These are phyloP conservation scores for Xestia xanthographa DNA, from an alignment of 2,888 invertebrate genomes.

Conservation along the genomic window DNA sequence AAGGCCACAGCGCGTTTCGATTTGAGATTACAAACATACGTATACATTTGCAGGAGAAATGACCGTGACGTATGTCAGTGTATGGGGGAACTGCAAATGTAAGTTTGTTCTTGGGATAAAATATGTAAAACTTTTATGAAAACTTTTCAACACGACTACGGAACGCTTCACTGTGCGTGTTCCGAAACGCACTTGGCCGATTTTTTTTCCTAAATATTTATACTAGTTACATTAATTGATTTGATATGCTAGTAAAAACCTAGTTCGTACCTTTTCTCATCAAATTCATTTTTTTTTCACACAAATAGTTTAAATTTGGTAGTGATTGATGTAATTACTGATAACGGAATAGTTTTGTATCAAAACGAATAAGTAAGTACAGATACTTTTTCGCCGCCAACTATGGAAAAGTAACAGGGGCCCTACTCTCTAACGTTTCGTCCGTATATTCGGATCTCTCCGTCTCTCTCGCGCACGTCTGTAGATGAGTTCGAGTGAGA, in stretches of 20 bases:
- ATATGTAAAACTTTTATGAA: no score
- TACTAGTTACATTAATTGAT: conserved; percentile 55
- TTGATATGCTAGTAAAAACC: conserved; percentile 38
- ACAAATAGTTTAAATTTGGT: conserved; percentile 16
- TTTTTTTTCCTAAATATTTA: conserved; percentile 54
- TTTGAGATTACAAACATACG: background rate
- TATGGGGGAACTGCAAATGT: background rate
- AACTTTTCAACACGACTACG: background rate
- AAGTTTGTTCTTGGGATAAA: background rate
- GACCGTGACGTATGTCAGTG: background rate
- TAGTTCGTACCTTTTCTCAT: background rate
- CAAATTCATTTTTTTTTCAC: background rate
- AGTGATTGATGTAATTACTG: conserved; percentile 27
- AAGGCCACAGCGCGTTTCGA: background rate
- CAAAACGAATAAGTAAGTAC: conserved; percentile 6
- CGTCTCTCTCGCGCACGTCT: no score
- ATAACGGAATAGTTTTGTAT: background rate
- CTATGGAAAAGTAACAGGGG: background rate
- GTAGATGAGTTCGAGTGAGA: no score
- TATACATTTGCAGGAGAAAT: background rate
- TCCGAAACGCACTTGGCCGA: background rate
- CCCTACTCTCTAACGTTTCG: no score
- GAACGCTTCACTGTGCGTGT: background rate
- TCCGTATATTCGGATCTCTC: no score
- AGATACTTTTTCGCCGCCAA: background rate